Conservation (phyloP, 2,888 invertebrate species). For the Netelia virgata region DNA sequence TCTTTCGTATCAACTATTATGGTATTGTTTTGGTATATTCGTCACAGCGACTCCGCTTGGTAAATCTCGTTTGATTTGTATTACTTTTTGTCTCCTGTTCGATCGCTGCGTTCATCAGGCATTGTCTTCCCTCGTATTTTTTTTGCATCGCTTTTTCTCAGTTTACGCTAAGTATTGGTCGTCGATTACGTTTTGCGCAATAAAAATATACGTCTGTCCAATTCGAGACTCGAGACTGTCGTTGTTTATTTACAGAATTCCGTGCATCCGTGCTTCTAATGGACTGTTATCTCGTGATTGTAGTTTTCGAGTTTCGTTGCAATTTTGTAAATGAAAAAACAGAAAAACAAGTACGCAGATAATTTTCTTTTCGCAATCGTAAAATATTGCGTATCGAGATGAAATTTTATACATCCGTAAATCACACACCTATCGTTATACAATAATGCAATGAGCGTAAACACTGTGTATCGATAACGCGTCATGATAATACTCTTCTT, state of each 20-base stretch:
- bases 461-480: slow-evolving; percentile 71
- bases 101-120: slow-evolving; percentile 7
- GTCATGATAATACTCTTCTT: slow-evolving; percentile 75
- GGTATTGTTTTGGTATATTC: slow-evolving; percentile 84
- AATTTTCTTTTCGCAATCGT: slow-evolving; percentile 33
- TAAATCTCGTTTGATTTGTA: slow-evolving; percentile 79
- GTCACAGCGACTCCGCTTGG: slow-evolving; percentile 83
- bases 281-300: slow-evolving; percentile 4
- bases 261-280: slow-evolving; percentile 45
- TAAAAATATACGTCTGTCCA: slow-evolving; percentile 77
- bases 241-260: slow-evolving; percentile 67
- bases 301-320: slow-evolving; percentile 14
- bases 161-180: slow-evolving; percentile 69
- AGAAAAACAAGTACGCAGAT: slow-evolving; percentile 44
- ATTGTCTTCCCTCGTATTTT: slow-evolving; percentile 13
- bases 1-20: slow-evolving; percentile 72
- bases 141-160: slow-evolving; percentile 38
- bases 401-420: slow-evolving; percentile 55
- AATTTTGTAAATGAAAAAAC: not conserved
- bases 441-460: slow-evolving; percentile 74
- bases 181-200: slow-evolving; percentile 73
- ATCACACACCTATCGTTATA: slow-evolving; percentile 72
- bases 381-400: slow-evolving; percentile 47
- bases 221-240: slow-evolving; percentile 37
- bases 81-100: slow-evolving; percentile 47